Evolutionary conservation across 2,113 vertebrate genomes (phyloP).

Genomic region (Benitochromis conjunctus): DNA sequence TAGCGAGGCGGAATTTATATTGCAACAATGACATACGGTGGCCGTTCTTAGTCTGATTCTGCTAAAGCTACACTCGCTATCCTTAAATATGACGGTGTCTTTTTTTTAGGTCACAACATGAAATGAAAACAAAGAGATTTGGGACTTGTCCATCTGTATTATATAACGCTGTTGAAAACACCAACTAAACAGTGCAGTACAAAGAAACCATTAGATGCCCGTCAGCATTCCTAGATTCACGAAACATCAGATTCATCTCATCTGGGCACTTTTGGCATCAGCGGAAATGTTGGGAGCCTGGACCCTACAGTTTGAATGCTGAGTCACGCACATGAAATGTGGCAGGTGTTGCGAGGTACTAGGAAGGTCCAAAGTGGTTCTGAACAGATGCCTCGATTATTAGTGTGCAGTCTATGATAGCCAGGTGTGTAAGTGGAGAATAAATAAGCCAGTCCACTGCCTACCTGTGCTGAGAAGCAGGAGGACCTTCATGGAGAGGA

Average conservation of each 20-base stretch:
- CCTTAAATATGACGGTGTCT: background rate
- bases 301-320: background rate
- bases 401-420: background rate
- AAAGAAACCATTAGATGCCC: background rate
- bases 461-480: conserved; percentile 95
- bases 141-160: background rate
- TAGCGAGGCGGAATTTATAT: background rate
- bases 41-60: background rate
- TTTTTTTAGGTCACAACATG: background rate
- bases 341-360: background rate
- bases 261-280: background rate
- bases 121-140: background rate
- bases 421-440: background rate
- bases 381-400: background rate
- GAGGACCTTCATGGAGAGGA: conserved; percentile 96
- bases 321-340: background rate
- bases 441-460: background rate
- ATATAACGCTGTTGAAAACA: background rate
- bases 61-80: background rate
- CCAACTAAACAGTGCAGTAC: background rate
- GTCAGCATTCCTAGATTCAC: background rate
- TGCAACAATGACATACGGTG: background rate
- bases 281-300: background rate
- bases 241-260: background rate
- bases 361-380: background rate